phyloP scores from a whole-genome alignment of 2,888 invertebrate species.

The Rhamnusium bicolor region DNA sequence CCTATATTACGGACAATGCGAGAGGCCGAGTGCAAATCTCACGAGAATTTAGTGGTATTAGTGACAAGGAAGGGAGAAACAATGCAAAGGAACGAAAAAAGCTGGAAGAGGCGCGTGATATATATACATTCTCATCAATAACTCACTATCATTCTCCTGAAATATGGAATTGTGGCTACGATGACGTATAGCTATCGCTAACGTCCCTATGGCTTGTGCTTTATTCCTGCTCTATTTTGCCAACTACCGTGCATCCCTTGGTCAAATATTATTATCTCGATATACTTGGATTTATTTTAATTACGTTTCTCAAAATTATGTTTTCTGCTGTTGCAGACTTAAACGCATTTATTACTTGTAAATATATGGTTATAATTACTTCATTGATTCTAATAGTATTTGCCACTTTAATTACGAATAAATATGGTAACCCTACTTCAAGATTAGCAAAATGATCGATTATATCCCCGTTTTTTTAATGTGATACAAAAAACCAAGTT shows the following conservation, averaged over 20 bases:
- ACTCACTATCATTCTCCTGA: constrained; percentile 64
- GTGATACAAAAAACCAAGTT: too few relatives aligned
- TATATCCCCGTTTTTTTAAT: too few relatives aligned
- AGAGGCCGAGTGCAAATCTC: constrained; percentile 52
- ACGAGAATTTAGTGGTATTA: constrained; percentile 56
- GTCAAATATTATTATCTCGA: constrained; percentile 38
- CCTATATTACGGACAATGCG: constrained; percentile 53
- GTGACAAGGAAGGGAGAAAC: constrained; percentile 62
- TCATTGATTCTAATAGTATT: too few relatives aligned
- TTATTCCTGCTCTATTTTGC: constrained; percentile 25
- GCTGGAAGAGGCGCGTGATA: constrained; percentile 56
- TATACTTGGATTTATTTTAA: constrained; percentile 52
- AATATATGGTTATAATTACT: too few relatives aligned
- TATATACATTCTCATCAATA: constrained; percentile 64
- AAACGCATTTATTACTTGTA: too few relatives aligned
- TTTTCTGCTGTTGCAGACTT: too few relatives aligned
- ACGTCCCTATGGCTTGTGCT: constrained; percentile 45
- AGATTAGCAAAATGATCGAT: too few relatives aligned
- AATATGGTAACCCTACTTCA: too few relatives aligned
- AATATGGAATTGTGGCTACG: constrained; percentile 64
- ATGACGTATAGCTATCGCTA: constrained; percentile 58
- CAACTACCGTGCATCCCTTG: constrained; percentile 42
- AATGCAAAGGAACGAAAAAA: constrained; percentile 56
- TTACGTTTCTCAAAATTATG: constrained; percentile 38
- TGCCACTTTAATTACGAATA: too few relatives aligned